These are phyloP conservation scores for Agonopterix arenella DNA, from an alignment of 2,888 invertebrate species.

Conservation along the genomic window DNA sequence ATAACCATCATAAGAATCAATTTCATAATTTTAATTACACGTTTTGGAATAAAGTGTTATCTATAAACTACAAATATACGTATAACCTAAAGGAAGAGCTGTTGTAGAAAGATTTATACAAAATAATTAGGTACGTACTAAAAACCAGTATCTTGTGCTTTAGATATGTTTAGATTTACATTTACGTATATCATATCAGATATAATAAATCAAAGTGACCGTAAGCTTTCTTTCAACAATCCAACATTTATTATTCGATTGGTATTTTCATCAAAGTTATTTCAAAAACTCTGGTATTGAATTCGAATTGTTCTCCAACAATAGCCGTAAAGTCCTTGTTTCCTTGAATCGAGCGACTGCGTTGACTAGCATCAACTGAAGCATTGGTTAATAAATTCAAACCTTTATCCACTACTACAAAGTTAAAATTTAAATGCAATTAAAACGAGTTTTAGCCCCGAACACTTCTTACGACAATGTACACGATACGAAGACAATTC, in stretches of 20 bases:
- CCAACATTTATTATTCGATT: too few relatives aligned
- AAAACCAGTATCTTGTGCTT: constrained; percentile 26
- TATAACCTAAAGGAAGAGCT: constrained; percentile 34
- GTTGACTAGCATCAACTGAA: constrained; percentile 40
- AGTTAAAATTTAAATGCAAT: constrained; percentile 36
- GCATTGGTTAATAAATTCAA: constrained; percentile 29
- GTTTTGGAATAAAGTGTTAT: constrained; percentile 20
- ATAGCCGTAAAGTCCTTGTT: too few relatives aligned
- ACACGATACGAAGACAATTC: constrained; percentile 10
- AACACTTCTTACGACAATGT: constrained; percentile 12
- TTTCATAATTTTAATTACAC: constrained; percentile 30
- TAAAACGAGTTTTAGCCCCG: constrained; percentile 23
- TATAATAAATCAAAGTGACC: background rate
- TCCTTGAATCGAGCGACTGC: constrained; percentile 11
- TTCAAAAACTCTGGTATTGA: too few relatives aligned
- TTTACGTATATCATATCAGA: constrained; percentile 11
- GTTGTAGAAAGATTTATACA: constrained; percentile 24
- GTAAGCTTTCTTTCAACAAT: too few relatives aligned
- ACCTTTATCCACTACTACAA: constrained; percentile 25
- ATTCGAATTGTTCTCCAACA: too few relatives aligned
- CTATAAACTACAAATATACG: constrained; percentile 33
- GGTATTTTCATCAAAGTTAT: too few relatives aligned
- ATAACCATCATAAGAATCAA: constrained; percentile 57
- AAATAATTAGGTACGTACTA: constrained; percentile 28
- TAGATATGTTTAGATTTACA: constrained; percentile 39